Conservation (phyloP, 2,113 vertebrate species). For the Cheilinus undulatus region DNA sequence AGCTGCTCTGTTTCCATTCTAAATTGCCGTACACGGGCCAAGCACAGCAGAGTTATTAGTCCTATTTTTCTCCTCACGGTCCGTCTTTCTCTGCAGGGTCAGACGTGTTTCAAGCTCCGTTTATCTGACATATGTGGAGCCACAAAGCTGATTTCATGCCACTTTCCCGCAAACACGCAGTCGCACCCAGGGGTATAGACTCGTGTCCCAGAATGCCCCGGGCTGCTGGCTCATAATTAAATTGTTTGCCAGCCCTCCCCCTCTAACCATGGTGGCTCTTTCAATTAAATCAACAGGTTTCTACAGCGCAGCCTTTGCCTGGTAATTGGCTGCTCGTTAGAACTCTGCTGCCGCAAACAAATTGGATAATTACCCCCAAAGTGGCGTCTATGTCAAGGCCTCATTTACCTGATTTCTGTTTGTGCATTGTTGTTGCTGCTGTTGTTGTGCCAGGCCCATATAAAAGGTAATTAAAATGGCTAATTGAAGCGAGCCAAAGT, state of each 20-base stretch:
- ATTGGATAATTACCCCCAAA: constrained; percentile 88
- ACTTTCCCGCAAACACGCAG: constrained; percentile 48
- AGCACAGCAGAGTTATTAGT: neutral
- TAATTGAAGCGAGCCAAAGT: constrained; percentile 76
- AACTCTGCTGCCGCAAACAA: constrained; percentile 83
- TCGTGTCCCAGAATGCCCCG: constrained; percentile 78
- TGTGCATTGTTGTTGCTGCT: constrained; percentile 74
- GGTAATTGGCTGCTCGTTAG: constrained; percentile 85
- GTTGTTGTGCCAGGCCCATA: constrained; percentile 61
- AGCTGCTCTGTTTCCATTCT: neutral
- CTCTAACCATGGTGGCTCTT: constrained; percentile 56
- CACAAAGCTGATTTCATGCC: constrained; percentile 65
- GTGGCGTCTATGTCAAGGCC: constrained; percentile 82
- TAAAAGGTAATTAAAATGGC: constrained; percentile 80
- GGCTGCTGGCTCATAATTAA: constrained; percentile 84
- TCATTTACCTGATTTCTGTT: constrained; percentile 78
- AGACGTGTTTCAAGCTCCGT: constrained; percentile 35
- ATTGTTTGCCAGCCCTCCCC: constrained; percentile 80
- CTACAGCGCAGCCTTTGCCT: constrained; percentile 76
- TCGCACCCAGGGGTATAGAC: constrained; percentile 74
- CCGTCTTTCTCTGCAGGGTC: constrained; percentile 18
- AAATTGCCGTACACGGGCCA: constrained; percentile 8
- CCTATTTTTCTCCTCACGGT: neutral
- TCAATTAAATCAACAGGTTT: constrained; percentile 89
- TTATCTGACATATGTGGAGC: constrained; percentile 45